Conservation (phyloP, 1,140 invertebrate species). For the Aphaenogaster floridana region DNA sequence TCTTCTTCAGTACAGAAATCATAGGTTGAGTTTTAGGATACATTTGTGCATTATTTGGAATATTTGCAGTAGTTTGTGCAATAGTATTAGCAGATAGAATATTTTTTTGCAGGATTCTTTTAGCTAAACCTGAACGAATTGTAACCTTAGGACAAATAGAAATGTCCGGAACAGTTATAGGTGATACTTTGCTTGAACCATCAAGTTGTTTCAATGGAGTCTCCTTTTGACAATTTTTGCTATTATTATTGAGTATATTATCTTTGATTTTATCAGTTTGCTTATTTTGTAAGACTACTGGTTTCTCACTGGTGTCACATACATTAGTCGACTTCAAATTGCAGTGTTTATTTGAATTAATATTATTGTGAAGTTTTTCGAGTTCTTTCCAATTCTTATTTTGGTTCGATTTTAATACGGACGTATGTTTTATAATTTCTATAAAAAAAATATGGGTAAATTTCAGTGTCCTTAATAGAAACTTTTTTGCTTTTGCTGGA, state of each 20-base stretch:
- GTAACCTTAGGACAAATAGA: not conserved
- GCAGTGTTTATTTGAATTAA: conserved; percentile 81
- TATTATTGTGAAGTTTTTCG: conserved; percentile 69
- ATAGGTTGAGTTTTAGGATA: conserved; percentile 75
- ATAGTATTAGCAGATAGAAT: too few relatives aligned
- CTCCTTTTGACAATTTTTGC: not conserved
- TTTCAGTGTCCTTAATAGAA: not conserved
- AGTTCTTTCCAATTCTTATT: conserved; percentile 15
- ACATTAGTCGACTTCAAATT: conserved; percentile 84
- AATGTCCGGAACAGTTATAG: not conserved
- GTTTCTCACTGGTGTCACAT: conserved; percentile 83
- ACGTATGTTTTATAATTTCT: conserved; percentile 28
- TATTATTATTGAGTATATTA: not conserved
- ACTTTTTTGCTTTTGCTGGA: conserved; percentile 63
- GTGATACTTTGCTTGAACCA: not conserved
- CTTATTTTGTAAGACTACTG: not conserved
- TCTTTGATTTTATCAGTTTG: not conserved
- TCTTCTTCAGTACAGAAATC: conserved; percentile 84
- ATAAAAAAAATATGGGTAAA: not conserved
- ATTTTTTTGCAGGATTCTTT: conserved; percentile 75
- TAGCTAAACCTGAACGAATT: conserved; percentile 77
- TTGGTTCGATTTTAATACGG: not conserved
- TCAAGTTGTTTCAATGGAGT: not conserved
- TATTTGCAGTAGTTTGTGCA: too few relatives aligned
- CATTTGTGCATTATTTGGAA: conserved; percentile 48